Percentiles rank a stretch among this genome's conserved stretches.
Evolutionary conservation across 2,888 invertebrate genomes (phyloP).

Genomic region (Xylota segnis): DNA sequence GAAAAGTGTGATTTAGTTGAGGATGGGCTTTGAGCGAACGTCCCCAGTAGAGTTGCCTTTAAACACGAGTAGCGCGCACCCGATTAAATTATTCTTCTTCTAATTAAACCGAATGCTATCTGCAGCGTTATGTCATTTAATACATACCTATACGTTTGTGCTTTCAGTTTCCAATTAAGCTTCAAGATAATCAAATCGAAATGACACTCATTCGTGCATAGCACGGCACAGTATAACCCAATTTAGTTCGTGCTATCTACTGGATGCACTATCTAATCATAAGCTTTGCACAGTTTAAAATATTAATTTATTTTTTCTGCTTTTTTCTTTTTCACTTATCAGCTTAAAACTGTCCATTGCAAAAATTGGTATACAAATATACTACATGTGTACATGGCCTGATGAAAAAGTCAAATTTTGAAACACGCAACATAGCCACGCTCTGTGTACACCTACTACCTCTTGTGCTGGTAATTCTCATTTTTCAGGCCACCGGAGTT

Average conservation of each 20-base stretch:
- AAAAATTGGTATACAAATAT: conserved; percentile 9
- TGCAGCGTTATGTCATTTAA: conserved; percentile 12
- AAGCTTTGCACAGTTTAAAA: conserved; percentile 4
- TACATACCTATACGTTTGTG: background rate
- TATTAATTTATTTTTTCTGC: background rate
- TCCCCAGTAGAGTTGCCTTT: background rate
- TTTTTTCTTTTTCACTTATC: conserved; percentile 40
- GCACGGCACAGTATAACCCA: background rate
- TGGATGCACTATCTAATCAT: conserved; percentile 51
- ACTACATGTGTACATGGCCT: background rate
- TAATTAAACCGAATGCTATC: conserved; percentile 30
- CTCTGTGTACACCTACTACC: conserved; percentile 7
- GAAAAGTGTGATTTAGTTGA: too few species aligned
- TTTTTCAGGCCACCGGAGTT: conserved; percentile 5
- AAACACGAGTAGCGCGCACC: background rate
- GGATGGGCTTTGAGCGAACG: too few species aligned
- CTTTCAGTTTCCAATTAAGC: background rate
- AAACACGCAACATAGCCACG: conserved; percentile 32
- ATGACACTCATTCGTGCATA: conserved; percentile 20
- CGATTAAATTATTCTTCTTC: conserved; percentile 1
- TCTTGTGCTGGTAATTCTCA: conserved; percentile 9
- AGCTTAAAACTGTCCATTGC: conserved; percentile 32
- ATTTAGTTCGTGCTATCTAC: background rate
- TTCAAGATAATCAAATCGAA: conserved; percentile 43
- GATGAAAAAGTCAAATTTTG: conserved; percentile 16